A percentile compares a stretch with the other conserved stretches of the same genome.
phyloP scores from a whole-genome alignment of 1,140 invertebrate genomes.

The Caerostris extrusa region DNA sequence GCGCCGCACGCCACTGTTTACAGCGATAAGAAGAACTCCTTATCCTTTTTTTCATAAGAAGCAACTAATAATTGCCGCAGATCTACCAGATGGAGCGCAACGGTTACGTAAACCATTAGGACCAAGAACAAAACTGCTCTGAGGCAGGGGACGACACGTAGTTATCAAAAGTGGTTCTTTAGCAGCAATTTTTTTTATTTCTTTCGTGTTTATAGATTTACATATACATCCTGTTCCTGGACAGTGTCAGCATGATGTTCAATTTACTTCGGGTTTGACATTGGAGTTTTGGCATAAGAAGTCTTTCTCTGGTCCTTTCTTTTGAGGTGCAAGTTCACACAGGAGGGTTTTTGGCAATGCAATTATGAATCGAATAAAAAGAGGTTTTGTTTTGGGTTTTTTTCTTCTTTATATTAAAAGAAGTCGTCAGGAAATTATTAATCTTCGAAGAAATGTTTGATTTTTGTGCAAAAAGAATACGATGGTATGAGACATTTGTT shows the following conservation, averaged over 20 bases:
- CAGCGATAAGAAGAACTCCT: conserved; percentile 55
- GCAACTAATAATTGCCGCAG: conserved; percentile 17
- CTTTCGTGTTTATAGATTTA: conserved; percentile 20
- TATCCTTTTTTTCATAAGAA: conserved; percentile 51
- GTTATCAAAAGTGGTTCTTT: conserved; percentile 66
- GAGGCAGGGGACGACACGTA: background rate
- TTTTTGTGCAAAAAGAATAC: no score
- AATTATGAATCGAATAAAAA: background rate
- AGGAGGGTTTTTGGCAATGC: background rate
- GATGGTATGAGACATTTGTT: no score
- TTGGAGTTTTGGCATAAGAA: background rate
- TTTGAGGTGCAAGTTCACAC: background rate
- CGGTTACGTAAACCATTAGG: conserved; percentile 19
- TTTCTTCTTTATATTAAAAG: no score
- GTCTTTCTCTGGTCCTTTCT: background rate
- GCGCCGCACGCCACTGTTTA: conserved; percentile 54
- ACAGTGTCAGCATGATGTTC: conserved; percentile 2
- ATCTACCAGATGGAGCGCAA: conserved; percentile 42
- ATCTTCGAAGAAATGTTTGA: no score
- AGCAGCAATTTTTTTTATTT: background rate
- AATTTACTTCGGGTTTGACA: conserved; percentile 29
- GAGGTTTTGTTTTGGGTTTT: background rate
- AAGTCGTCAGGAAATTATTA: no score
- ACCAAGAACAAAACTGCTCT: background rate
- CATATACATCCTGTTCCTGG: conserved; percentile 67